Evolutionary conservation across 2,888 invertebrate genomes (phyloP), one percentile per base, ranked within the genome.

Genomic region (Encarsia formosa): DNA sequence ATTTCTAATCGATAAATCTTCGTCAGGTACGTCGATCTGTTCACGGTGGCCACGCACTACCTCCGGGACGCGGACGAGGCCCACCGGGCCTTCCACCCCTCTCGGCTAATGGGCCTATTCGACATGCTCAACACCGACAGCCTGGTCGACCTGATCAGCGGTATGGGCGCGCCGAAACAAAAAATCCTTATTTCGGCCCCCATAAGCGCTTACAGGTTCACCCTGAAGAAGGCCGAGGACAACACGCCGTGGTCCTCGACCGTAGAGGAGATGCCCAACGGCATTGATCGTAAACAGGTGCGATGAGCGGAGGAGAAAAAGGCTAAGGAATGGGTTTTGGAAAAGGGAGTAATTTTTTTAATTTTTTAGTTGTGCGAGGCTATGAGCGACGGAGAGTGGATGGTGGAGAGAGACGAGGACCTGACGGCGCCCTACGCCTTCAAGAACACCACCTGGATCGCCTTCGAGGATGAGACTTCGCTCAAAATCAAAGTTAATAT

Each of bases 81-180:
- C n/a, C 73, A 71, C 49, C 65, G 69, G 19, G 85, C 87, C 2
- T 87, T 83, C 68, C 88, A 88, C 67, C 87, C 87, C 1, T 86
- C 87, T 63, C 75, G 87, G 50, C 71, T 88, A 59, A 87, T 87
- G 67, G 87, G 88, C 0, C 69, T 87, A 41, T 86, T 86, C 79
- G 87, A 88, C 63, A 84, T 87, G 79, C 81, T 85, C 70, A 88
- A 88, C 63, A 84, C 86, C 66, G 88, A 88, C 69, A 87, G 87
- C 39, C 78, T 87, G 40, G 83, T 88, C 42, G 88, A 88, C 69
- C 76, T 88, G 48, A 81, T 84, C 6, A 79, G 79, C 1, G 86
- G 87, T 19, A 77, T 88, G 39, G 85, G 89, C 53, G 81, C 84
- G n/a, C 82, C 85, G 15, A 76, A 83, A 41, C 78, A 83, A 16